Percentiles rank a stretch among this genome's conserved stretches.
phyloP scores from a whole-genome alignment of 23 tunicate species.

The Halocynthia roretzi region DNA sequence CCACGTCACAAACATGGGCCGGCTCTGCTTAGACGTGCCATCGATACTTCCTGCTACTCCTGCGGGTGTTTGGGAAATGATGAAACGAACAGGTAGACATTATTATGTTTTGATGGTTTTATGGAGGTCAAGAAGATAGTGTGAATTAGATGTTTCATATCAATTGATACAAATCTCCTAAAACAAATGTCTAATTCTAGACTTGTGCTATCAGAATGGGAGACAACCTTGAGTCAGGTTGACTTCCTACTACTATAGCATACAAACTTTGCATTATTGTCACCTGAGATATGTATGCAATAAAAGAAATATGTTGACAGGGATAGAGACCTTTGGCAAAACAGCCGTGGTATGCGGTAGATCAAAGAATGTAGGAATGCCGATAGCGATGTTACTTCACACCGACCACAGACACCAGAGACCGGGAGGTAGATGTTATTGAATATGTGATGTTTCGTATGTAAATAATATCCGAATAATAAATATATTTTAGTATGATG shows the following conservation, averaged over 20 bases:
- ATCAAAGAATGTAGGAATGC: slow-evolving; percentile 96
- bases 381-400: slow-evolving; percentile 87
- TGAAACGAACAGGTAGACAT: slow-evolving; percentile 50
- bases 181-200: background rate
- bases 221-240: background rate
- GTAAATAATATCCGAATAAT: no score
- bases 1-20: slow-evolving; percentile 71
- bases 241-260: background rate
- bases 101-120: background rate
- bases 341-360: slow-evolving; percentile 90
- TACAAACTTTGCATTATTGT: background rate
- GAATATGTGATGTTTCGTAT: no score
- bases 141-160: background rate
- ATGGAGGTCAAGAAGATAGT: slow-evolving; percentile 16
- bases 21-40: slow-evolving; percentile 60
- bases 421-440: slow-evolving; percentile 52
- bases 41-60: slow-evolving; percentile 92
- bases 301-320: background rate
- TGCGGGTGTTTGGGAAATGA: slow-evolving; percentile 93
- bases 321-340: slow-evolving; percentile 91
- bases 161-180: slow-evolving; percentile 22
- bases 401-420: slow-evolving; percentile 91
- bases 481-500: no score
- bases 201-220: background rate
- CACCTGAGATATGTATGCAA: background rate